Conservation (phyloP, 2,797 vertebrate species). For the Rhinoraja longicauda region DNA sequence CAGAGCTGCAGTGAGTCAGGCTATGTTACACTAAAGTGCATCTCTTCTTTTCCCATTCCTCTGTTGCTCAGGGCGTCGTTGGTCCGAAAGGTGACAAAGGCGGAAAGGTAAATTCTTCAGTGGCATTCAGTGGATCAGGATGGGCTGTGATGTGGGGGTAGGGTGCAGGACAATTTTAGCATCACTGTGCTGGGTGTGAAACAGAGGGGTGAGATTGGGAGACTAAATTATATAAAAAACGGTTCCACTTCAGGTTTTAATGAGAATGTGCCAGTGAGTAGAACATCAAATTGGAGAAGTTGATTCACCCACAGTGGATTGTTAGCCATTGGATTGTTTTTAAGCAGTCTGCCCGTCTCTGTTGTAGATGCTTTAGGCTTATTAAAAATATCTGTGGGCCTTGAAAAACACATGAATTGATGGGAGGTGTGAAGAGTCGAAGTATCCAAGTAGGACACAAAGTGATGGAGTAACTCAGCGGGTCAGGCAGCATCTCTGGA, state of each 20-base stretch:
- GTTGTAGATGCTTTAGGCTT: neutral
- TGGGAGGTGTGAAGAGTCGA: neutral
- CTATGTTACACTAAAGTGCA: neutral
- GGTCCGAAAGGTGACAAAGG: constrained; percentile 81
- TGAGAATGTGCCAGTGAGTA: neutral
- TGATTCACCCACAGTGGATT: neutral
- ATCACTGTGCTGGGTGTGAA: too few species aligned
- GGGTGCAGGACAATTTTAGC: neutral
- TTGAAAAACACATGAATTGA: neutral
- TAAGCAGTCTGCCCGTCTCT: neutral
- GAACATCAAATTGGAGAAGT: neutral
- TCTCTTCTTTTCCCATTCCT: constrained; percentile 37
- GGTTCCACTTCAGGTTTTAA: neutral
- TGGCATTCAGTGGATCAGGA: neutral
- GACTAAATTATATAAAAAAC: neutral
- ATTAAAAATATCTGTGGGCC: neutral
- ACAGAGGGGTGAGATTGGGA: neutral
- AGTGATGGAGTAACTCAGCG: too few species aligned
- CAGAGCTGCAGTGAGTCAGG: neutral
- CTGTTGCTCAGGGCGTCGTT: constrained; percentile 72
- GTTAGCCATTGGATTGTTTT: neutral
- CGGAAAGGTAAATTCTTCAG: constrained; percentile 73
- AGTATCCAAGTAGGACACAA: too few species aligned
- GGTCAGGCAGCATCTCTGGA: too few species aligned
- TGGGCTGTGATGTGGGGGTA: too few species aligned